Conservation (phyloP, 2,797 vertebrate species). For the Eospalax fontanierii region DNA sequence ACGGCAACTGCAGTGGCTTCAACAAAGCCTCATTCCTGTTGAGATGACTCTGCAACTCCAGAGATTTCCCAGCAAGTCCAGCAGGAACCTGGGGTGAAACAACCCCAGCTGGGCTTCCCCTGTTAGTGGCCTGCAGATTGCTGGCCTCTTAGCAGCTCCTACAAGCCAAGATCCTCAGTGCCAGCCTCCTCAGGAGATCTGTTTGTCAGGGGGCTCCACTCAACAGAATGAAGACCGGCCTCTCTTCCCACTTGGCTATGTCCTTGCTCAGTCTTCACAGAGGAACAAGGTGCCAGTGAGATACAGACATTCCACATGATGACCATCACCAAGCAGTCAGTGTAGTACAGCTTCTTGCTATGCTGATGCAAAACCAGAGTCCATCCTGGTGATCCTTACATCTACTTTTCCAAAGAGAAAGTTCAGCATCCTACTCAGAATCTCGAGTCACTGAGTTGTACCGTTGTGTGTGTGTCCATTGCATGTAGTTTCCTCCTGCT, state of each 20-base stretch:
- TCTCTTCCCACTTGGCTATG: fast-evolving
- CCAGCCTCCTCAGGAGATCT: background rate
- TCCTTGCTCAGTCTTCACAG: background rate
- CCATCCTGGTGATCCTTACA: background rate
- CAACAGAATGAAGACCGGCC: background rate
- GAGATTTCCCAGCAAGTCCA: too few relatives aligned
- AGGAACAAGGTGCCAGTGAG: too few relatives aligned
- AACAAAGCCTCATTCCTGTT: background rate
- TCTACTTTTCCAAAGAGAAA: background rate
- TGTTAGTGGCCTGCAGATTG: too few relatives aligned
- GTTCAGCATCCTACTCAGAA: background rate
- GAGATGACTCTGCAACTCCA: background rate
- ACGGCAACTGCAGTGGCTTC: background rate
- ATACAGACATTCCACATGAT: background rate
- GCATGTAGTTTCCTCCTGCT: too few relatives aligned
- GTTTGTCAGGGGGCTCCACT: too few relatives aligned
- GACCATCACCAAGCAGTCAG: background rate
- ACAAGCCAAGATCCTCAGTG: background rate
- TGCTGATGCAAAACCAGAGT: too few relatives aligned
- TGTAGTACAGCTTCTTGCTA: too few relatives aligned
- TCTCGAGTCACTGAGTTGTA: fast-evolving
- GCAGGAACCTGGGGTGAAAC: background rate
- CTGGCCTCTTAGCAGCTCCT: too few relatives aligned
- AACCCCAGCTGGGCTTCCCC: background rate
- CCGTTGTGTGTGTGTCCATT: too few relatives aligned